Conservation (phyloP, 2,797 vertebrate species). For the Bucorvus abyssinicus region DNA sequence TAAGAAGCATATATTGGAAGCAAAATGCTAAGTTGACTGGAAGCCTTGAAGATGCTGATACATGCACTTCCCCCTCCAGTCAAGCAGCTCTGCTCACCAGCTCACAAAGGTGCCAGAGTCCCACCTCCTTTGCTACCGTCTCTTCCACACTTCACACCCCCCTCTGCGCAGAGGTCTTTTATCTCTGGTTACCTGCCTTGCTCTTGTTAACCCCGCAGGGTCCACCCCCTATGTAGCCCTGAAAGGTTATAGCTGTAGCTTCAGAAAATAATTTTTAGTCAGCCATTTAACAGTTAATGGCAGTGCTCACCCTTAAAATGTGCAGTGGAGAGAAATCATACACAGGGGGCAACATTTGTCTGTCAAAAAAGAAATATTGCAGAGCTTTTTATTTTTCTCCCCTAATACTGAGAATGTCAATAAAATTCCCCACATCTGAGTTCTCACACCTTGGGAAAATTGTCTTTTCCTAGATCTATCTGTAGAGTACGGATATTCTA, state of each 20-base stretch:
- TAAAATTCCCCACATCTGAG: background rate
- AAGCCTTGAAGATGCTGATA: background rate
- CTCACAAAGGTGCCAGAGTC: background rate
- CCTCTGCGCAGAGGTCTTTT: background rate
- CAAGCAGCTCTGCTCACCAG: background rate
- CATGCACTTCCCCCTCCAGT: background rate
- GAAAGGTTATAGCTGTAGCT: background rate
- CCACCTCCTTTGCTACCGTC: background rate
- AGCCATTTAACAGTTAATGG: background rate
- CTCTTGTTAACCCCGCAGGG: background rate
- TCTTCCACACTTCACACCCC: background rate
- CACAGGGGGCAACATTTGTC: background rate
- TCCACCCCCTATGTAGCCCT: background rate
- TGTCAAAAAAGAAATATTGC: background rate
- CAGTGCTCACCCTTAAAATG: background rate
- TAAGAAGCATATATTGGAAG: background rate
- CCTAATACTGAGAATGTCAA: background rate
- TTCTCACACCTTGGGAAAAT: background rate
- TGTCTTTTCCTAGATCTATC: background rate
- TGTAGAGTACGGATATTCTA: background rate
- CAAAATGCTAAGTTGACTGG: background rate
- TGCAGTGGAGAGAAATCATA: background rate
- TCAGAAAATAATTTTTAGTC: background rate
- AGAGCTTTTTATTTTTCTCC: background rate
- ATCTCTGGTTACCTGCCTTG: background rate